phyloP scores from a whole-genome alignment of 2,888 invertebrate genomes.

The Drosophila longiperda region DNA sequence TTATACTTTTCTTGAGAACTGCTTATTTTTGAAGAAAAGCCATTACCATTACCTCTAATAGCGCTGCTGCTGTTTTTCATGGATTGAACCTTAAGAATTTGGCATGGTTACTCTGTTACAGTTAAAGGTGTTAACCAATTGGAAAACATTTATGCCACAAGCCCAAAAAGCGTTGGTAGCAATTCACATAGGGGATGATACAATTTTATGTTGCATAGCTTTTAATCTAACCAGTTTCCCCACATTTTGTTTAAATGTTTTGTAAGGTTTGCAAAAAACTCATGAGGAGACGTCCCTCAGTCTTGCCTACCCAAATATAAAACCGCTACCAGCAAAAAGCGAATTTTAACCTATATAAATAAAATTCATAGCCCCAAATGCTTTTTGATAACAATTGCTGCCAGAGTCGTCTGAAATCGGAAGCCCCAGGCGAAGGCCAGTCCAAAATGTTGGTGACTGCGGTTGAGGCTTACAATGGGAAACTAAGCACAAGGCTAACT shows the following conservation, averaged over 20 bases:
- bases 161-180: neutral
- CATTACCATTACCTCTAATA: neutral
- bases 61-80: neutral
- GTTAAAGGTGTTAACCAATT: slow-evolving; percentile 1
- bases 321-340: neutral
- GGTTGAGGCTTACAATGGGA: neutral
- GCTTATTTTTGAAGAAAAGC: neutral
- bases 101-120: neutral
- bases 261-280: neutral
- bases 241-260: neutral
- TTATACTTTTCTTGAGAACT: neutral
- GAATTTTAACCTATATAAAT: slow-evolving; percentile 6
- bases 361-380: slow-evolving; percentile 9
- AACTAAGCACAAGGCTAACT: neutral
- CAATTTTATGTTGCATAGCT: neutral
- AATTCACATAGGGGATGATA: neutral
- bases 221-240: neutral
- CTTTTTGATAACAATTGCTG: slow-evolving; percentile 23
- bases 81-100: slow-evolving; percentile 1
- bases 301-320: neutral
- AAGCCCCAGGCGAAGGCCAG: slow-evolving; percentile 17
- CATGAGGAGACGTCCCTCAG: neutral
- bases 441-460: neutral
- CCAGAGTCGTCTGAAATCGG: slow-evolving; percentile 7
- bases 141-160: neutral